Evolutionary conservation across 2,888 invertebrate genomes (phyloP).

Genomic region (Octodonta nipae): DNA sequence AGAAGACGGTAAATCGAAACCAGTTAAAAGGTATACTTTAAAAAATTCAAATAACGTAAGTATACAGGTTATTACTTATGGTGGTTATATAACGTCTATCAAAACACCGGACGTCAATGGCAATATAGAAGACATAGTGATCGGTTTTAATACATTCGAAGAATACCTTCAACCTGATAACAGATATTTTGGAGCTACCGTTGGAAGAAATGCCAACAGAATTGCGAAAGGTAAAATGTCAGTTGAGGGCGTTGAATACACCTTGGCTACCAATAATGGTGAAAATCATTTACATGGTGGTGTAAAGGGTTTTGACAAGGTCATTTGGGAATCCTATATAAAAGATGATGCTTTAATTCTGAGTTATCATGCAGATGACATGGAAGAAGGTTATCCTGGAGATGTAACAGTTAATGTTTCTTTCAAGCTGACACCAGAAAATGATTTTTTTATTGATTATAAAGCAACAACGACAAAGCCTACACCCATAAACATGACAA

Average conservation of each 20-base stretch:
- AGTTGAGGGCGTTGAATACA: slow-evolving; percentile 52
- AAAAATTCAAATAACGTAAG: slow-evolving; percentile 48
- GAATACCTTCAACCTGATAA: slow-evolving; percentile 39
- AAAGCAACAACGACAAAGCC: slow-evolving; percentile 61
- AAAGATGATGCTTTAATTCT: slow-evolving; percentile 51
- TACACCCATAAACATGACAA: slow-evolving; percentile 75
- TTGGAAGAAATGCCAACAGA: slow-evolving; percentile 77
- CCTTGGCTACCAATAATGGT: slow-evolving; percentile 56
- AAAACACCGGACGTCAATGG: slow-evolving; percentile 62
- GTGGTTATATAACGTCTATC: slow-evolving; percentile 67
- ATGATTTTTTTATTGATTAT: slow-evolving; percentile 63
- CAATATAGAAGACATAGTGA: slow-evolving; percentile 56
- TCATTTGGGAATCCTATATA: slow-evolving; percentile 49
- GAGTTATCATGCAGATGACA: slow-evolving; percentile 61
- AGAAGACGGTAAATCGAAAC: slow-evolving; percentile 29
- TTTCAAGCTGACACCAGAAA: slow-evolving; percentile 59
- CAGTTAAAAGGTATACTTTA: slow-evolving; percentile 51
- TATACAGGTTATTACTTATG: slow-evolving; percentile 56
- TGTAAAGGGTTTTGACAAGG: slow-evolving; percentile 65
- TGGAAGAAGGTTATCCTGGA: slow-evolving; percentile 84
- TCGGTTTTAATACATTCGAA: slow-evolving; percentile 69
- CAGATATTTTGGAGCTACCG: slow-evolving; percentile 58
- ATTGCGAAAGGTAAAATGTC: slow-evolving; percentile 58
- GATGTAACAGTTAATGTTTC: slow-evolving; percentile 54
- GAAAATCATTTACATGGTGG: slow-evolving; percentile 75